phyloP scores from a whole-genome alignment of 2,797 vertebrate genomes.

The Neosilurus mollespiculum region DNA sequence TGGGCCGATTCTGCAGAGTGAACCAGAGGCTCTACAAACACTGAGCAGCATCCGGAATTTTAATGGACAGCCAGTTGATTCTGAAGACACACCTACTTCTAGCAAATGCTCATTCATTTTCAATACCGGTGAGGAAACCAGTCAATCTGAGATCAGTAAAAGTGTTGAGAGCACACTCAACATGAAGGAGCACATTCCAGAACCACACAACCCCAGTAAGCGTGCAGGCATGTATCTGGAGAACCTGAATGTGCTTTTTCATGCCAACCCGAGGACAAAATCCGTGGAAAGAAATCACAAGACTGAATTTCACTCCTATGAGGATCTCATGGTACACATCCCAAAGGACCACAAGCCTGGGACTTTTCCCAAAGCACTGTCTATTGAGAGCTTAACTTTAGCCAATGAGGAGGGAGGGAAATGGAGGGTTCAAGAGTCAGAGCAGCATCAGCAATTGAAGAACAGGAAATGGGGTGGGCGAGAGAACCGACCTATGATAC shows the following conservation, averaged over 20 bases:
- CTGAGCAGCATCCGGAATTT: conserved; percentile 79
- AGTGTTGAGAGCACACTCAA: conserved; percentile 78
- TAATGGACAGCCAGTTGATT: conserved; percentile 72
- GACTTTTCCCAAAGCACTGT: conserved; percentile 96
- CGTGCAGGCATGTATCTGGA: conserved; percentile 94
- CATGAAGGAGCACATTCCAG: conserved; percentile 78
- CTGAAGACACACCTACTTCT: conserved; percentile 36
- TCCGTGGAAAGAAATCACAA: conserved; percentile 74
- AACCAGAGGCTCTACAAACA: conserved; percentile 77
- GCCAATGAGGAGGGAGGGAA: conserved; percentile 59
- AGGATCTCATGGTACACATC: conserved; percentile 90
- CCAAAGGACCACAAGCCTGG: conserved; percentile 98
- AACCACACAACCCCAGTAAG: conserved; percentile 64
- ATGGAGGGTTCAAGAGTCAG: conserved; percentile 36
- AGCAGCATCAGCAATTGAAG: conserved; percentile 62
- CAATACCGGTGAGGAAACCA: conserved; percentile 79
- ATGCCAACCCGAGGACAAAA: conserved; percentile 38
- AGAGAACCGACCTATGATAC: conserved; percentile 73
- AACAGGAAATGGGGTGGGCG: conserved; percentile 59
- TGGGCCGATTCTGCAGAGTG: conserved; percentile 81
- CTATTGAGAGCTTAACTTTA: conserved; percentile 93
- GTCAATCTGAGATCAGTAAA: conserved; percentile 72
- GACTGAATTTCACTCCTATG: conserved; percentile 90
- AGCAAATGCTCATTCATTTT: conserved; percentile 54
- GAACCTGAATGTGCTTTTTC: conserved; percentile 78